Evolutionary conservation across 2,113 vertebrate species (phyloP).

Genomic region (Petrocephalus zakoni): DNA sequence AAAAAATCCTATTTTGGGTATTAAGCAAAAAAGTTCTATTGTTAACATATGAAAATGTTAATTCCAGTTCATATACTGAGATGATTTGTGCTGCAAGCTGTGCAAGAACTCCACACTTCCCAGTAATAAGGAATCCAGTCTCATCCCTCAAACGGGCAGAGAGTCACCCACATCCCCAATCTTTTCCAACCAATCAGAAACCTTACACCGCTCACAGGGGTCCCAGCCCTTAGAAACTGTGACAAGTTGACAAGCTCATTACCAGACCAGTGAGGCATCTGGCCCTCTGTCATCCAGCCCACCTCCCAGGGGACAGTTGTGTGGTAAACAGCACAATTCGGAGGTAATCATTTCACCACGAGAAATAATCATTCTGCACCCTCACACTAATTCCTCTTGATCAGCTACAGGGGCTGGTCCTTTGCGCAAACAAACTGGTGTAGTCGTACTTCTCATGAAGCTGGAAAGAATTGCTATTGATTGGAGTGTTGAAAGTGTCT

Average conservation of each 20-base stretch:
- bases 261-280: neutral
- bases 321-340: conserved; percentile 15
- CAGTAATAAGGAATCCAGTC: neutral
- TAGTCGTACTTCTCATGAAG: neutral
- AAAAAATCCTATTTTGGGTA: neutral
- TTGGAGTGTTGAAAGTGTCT: neutral
- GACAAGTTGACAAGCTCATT: conserved; percentile 24
- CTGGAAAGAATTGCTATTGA: neutral
- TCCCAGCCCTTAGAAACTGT: neutral
- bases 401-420: neutral
- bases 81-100: neutral
- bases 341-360: conserved; percentile 17
- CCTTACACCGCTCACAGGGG: neutral
- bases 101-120: neutral
- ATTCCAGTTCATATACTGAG: neutral
- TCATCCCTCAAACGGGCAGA: neutral
- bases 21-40: neutral
- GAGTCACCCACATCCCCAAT: neutral
- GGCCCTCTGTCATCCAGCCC: neutral
- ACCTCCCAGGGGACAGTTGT: neutral
- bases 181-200: neutral
- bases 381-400: conserved; percentile 19
- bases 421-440: conserved; percentile 21
- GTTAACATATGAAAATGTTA: neutral
- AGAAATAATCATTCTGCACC: conserved; percentile 20